Conservation (phyloP, 2,888 invertebrate species). For the Diaphora mendica region DNA sequence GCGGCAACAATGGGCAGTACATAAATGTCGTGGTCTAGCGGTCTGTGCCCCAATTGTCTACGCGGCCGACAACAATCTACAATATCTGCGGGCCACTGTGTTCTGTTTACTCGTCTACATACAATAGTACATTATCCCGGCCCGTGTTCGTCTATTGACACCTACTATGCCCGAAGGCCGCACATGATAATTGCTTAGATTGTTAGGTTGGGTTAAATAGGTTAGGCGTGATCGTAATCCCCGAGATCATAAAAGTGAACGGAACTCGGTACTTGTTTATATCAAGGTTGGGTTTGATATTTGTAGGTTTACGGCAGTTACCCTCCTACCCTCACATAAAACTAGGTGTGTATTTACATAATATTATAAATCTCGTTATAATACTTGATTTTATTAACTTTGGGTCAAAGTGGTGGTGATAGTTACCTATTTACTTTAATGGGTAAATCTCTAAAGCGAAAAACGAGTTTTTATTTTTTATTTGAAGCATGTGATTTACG, state of each 20-base stretch:
- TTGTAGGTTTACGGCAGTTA: conserved; percentile 46
- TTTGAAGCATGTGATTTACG: background rate
- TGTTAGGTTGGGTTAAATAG: conserved; percentile 53
- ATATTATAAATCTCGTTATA: conserved; percentile 47
- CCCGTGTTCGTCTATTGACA: conserved; percentile 42
- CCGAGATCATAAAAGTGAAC: conserved; percentile 57
- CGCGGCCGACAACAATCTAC: conserved; percentile 39
- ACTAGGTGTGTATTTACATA: conserved; percentile 50
- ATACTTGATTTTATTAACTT: conserved; percentile 42
- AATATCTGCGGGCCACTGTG: conserved; percentile 21
- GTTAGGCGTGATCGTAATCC: conserved; percentile 53
- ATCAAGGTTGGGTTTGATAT: conserved; percentile 47
- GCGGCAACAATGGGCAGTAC: conserved; percentile 38
- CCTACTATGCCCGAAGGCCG: conserved; percentile 41
- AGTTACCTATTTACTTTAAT: conserved; percentile 32
- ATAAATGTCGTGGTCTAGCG: conserved; percentile 33
- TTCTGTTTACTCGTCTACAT: conserved; percentile 13
- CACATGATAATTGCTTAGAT: conserved; percentile 58
- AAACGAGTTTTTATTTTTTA: conserved; percentile 9
- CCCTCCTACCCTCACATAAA: conserved; percentile 43
- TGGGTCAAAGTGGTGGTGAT: conserved; percentile 22
- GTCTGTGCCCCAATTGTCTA: conserved; percentile 40
- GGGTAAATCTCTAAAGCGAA: conserved; percentile 26
- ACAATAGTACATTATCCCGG: conserved; percentile 33
- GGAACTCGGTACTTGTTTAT: conserved; percentile 47